Base-by-base conservation (phyloP, 1,140 invertebrate species). In the Halictus rubicundus region DNA sequence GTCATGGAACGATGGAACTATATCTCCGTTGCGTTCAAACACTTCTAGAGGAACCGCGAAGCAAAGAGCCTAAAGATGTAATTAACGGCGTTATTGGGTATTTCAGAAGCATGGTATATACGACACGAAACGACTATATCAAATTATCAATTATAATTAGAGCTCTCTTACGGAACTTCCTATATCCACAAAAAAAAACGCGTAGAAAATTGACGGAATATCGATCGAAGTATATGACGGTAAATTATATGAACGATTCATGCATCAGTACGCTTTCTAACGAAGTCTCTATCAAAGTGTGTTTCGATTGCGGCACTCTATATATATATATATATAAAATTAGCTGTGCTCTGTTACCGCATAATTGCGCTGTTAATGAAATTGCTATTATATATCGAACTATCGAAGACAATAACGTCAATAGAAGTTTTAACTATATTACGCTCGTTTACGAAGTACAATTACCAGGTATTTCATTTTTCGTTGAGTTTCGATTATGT, bases 371-470 rank as follows among this genome's bases (percentile, higher is more conserved):
- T 70, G 42, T 61, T 61, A 49, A 69, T 61, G 57, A 69, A 72
- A 60, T 72, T 60, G 32, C 68, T 71, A 64, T 64, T 78, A 27
- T 25, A 37, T 57, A 39, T 54, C 39, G 37, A 79, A 74, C 71
- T 79, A 52, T 68, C 42, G 63, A 79, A 46, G 78, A 79, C 78
- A 79, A 79, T 79, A 79, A 79, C 23, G 54, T 74, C 72, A 49
- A 6, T 74, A 65, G 37, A 63, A 21, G 21, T 39, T 60, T 23
- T 23, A 37, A 46, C 60, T 60, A 6, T 60, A 21, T 39, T 23
- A 23, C 19, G 39, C 39, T 49, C 0, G 0, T 72, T 42, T 12
- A 19, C 9, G 39, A 57, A 6, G 19, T 23, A 16, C 27, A 12
- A 52, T 63, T 25, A 5, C 9, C 21, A 27, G 16, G 4, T 16